Percentiles rank a stretch among this genome's conserved stretches.
Evolutionary conservation across 1,140 invertebrate genomes (phyloP).

Genomic region (Propsilocerus akamusi): DNA sequence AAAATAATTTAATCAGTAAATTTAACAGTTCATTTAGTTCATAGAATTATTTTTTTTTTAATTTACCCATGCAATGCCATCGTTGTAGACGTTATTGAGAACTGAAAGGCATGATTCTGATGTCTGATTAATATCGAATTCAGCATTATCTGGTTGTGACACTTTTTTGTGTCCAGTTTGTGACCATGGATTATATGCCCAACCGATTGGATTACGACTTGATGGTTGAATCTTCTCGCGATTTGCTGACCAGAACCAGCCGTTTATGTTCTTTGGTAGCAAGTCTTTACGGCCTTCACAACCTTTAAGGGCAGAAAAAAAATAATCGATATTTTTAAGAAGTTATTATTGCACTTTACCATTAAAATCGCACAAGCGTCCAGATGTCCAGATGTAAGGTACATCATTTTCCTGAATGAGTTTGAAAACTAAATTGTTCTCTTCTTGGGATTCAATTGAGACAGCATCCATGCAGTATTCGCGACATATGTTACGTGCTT

Average conservation of each 20-base stretch:
- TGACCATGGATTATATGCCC: constrained; percentile 65
- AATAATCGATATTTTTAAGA: neutral
- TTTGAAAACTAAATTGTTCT: constrained; percentile 74
- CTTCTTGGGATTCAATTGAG: constrained; percentile 70
- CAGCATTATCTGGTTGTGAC: constrained; percentile 76
- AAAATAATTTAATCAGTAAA: neutral
- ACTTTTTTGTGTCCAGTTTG: constrained; percentile 74
- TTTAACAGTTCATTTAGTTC: too few relatives aligned
- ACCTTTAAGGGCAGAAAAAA: constrained; percentile 29
- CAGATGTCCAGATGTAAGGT: constrained; percentile 85
- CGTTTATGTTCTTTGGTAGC: constrained; percentile 64
- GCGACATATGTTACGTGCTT: constrained; percentile 72
- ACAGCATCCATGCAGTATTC: constrained; percentile 87
- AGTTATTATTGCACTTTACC: neutral
- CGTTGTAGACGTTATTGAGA: constrained; percentile 79
- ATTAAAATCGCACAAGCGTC: constrained; percentile 80
- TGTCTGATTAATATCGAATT: constrained; percentile 79
- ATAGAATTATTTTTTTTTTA: too few relatives aligned
- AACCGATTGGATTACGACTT: constrained; percentile 39
- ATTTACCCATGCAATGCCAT: constrained; percentile 62
- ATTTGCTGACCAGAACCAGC: constrained; percentile 88
- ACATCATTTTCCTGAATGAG: constrained; percentile 72
- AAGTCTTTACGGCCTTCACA: constrained; percentile 70
- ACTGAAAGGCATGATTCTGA: constrained; percentile 69
- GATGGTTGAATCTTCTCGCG: constrained; percentile 74